These are phyloP conservation scores for Tetropium fuscum DNA, from an alignment of 2,888 invertebrate species.

Conservation along the genomic window DNA sequence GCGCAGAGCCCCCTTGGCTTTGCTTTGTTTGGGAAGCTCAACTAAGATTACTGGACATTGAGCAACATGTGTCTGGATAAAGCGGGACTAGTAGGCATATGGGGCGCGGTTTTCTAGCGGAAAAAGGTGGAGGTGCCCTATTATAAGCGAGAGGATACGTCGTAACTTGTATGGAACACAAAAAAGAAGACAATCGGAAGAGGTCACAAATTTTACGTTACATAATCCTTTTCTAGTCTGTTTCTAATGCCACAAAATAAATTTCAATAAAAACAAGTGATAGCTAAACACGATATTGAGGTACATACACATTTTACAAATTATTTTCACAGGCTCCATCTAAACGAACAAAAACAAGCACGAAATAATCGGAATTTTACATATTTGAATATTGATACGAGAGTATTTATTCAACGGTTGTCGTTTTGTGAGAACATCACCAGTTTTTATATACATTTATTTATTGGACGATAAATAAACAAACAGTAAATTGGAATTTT, in stretches of 20 bases:
- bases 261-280: too few species aligned
- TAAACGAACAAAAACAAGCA: too few species aligned
- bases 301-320: too few species aligned
- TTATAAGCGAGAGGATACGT: too few species aligned
- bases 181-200: too few species aligned
- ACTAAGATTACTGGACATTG: conserved; percentile 62
- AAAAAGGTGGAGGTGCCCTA: too few species aligned
- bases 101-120: conserved; percentile 35
- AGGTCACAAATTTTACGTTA: too few species aligned
- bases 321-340: too few species aligned
- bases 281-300: too few species aligned
- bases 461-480: conserved; percentile 3
- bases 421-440: not conserved
- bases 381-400: conserved; percentile 2
- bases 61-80: conserved; percentile 65
- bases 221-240: too few species aligned
- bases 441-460: conserved; percentile 8
- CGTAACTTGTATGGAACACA: too few species aligned
- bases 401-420: not conserved
- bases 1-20: conserved; percentile 56
- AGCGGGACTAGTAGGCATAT: conserved; percentile 54
- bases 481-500: conserved; percentile 4
- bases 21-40: conserved; percentile 61
- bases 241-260: too few species aligned
- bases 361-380: conserved; percentile 3